A percentile compares a stretch with the other conserved stretches of the same genome.
Evolutionary conservation across 2,797 vertebrate species (phyloP).

Genomic region (Enteromius argenteus): DNA sequence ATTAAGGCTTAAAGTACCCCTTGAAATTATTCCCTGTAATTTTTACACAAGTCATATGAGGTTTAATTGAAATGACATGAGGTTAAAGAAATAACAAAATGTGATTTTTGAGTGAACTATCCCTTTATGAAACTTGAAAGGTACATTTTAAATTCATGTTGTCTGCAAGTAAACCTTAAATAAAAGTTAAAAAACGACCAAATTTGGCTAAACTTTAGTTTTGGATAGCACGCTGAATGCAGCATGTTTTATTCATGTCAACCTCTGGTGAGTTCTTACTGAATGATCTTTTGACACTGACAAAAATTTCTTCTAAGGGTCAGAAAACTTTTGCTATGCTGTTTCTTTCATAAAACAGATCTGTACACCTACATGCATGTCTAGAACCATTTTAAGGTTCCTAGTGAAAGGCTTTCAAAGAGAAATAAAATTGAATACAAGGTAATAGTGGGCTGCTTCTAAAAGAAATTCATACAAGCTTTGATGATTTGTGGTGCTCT

Average conservation of each 20-base stretch:
- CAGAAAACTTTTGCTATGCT: not conserved
- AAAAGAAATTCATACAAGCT: not conserved
- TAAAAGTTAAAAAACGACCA: not conserved
- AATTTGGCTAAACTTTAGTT: conserved; percentile 19
- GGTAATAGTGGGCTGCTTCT: conserved; percentile 26
- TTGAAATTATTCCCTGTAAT: not conserved
- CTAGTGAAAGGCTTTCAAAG: not conserved
- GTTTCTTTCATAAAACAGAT: conserved; percentile 16
- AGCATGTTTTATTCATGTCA: conserved; percentile 10
- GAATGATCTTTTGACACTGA: not conserved
- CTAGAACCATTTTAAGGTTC: not conserved
- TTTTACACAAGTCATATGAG: not conserved
- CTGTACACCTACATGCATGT: conserved; percentile 16
- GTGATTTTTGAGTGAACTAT: not conserved
- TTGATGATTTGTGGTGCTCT: conserved; percentile 20
- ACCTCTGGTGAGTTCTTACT: not conserved
- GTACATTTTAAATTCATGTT: not conserved
- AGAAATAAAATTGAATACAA: conserved; percentile 3
- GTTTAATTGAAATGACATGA: not conserved
- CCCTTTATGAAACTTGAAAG: not conserved
- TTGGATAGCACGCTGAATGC: not conserved
- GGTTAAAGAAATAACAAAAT: not conserved
- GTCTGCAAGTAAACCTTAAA: not conserved
- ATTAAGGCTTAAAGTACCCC: too few relatives aligned
- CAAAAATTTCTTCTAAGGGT: conserved; percentile 1